Base-by-base conservation (phyloP, 2,888 invertebrate species). In the Xylocampa areola region DNA sequence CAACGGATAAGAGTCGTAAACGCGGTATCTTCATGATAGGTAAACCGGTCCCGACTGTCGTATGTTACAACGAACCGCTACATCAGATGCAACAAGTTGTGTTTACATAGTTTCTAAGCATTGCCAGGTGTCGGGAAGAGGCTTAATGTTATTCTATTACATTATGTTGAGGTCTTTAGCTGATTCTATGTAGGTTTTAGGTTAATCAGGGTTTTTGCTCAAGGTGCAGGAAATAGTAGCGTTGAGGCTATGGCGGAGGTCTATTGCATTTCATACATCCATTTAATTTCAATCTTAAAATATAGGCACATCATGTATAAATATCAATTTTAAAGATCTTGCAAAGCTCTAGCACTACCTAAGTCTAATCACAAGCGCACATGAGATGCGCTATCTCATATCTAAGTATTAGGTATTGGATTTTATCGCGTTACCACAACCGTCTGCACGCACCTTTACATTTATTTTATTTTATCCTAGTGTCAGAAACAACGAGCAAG, bases 381-480 rank as follows among this genome's bases (percentile, higher is more conserved):
- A 19, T 49, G 33, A 67, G 48, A 32, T 30, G 37, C 40, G 36
- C 29, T 45, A 67, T 68, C 48, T 30, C 6, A 11, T 23, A 49
- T 37, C 19, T 30, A 23, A 51, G 21, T 35, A 50, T 50, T 41
- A n/a, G n/a, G n/a, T n/a, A 33, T 60, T 13, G 14, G 16, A 62
- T 58, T 37, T 50, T 64, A 63, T 59, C 55, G 7, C 17, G 35
- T 50, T 29, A 37, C 14, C 32, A 52, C 35, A 41, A 35, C 33
- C 14, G 35, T 25, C 19, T 16, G 25, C 36, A 32, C 44, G 60
- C n/a, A n/a, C 29, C n/a, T 44, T 29, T 30, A 32, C 52, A 48
- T 6, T n/a, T n/a, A n/a, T n/a, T n/a, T n/a, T n/a, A n/a, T n/a
- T 16, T 63, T 57, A 69, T 52, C 41, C 61, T 44, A n/a, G 47